Evolutionary conservation across 2,113 vertebrate species (phyloP), one percentile per base, ranked within the genome.

Genomic region (Aleadryas rufinucha): DNA sequence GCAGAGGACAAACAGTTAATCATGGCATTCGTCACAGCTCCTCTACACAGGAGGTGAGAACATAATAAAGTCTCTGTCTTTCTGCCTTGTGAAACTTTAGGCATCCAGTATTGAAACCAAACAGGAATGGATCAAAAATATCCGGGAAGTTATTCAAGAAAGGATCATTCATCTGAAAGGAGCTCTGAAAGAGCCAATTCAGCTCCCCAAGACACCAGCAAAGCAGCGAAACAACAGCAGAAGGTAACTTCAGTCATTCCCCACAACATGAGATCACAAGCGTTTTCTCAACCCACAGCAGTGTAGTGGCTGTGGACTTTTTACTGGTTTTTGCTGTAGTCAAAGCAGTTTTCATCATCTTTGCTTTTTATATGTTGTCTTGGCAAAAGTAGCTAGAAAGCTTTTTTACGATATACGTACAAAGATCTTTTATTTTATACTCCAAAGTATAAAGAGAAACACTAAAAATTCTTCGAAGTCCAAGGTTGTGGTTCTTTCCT

Each of bases 111-210:
- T 99, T 76, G 99, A 99, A 96, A 99, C 98, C 54, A 99, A 99
- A 95, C 99, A 99, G 97, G 99, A 99, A 77, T 99, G 99, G 99
- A 99, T 99, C 92, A 99, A 99, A 97, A 99, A 99, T 95, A 99
- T 99, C 93, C 98, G 99, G 61, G 99, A 99, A 97, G 99, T 99
- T 96, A 99, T 99, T 97, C 99, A 99, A 95, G 99, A 99, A 97
- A 98, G 99, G 96, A 99, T 99, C 96, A 99, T 99, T 91, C 99
- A 99, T 96, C 98, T 99, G 97, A 99, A 99, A 98, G 99, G 99
- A 96, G 98, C 99, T 76, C 98, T 99, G 63, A 99, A 99, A 97
- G 99, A 99, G 95, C 99, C 99, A 35, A 98, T 99, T 81, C 99
- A 99, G 31, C 97, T 99, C 91, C 99, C 99, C 41, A 99, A 99